phyloP scores from a whole-genome alignment of 2,113 vertebrate species.

The Gadus macrocephalus region DNA sequence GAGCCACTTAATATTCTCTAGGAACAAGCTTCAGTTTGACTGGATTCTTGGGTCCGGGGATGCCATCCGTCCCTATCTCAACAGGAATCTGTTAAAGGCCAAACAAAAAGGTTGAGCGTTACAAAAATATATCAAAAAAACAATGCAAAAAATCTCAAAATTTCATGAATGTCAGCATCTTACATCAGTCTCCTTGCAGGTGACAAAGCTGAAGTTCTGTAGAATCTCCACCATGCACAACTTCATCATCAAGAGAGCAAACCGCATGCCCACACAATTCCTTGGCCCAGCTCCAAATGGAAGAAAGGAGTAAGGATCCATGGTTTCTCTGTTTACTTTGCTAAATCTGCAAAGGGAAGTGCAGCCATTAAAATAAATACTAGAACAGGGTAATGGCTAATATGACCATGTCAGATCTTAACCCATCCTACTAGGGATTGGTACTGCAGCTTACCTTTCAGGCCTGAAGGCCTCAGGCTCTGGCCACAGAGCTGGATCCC shows the following conservation, averaged over 20 bases:
- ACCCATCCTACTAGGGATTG: too few species aligned
- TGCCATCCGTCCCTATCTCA: conserved; percentile 42
- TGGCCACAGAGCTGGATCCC: conserved; percentile 58
- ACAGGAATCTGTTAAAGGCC: conserved; percentile 59
- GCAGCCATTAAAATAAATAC: not conserved
- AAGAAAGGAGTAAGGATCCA: conserved; percentile 68
- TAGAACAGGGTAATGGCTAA: too few species aligned
- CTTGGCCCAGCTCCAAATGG: conserved; percentile 74
- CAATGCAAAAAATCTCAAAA: not conserved
- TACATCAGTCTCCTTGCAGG: conserved; percentile 74
- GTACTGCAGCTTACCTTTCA: conserved; percentile 47
- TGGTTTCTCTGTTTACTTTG: conserved; percentile 62
- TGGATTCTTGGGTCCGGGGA: conserved; percentile 58
- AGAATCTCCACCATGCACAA: conserved; percentile 55
- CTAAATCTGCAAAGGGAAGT: conserved; percentile 61
- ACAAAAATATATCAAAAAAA: not conserved
- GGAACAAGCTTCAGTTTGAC: conserved; percentile 67
- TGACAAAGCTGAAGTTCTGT: conserved; percentile 66
- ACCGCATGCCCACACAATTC: conserved; percentile 76
- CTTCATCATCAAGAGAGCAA: conserved; percentile 69
- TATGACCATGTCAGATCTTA: too few species aligned
- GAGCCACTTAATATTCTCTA: conserved; percentile 24
- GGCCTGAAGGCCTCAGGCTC: conserved; percentile 63
- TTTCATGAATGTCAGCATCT: conserved; percentile 25
- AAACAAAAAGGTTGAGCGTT: not conserved